These are phyloP conservation scores for Hippocampus guttulatus DNA, from an alignment of 2,113 vertebrate species.

Conservation along the genomic window DNA sequence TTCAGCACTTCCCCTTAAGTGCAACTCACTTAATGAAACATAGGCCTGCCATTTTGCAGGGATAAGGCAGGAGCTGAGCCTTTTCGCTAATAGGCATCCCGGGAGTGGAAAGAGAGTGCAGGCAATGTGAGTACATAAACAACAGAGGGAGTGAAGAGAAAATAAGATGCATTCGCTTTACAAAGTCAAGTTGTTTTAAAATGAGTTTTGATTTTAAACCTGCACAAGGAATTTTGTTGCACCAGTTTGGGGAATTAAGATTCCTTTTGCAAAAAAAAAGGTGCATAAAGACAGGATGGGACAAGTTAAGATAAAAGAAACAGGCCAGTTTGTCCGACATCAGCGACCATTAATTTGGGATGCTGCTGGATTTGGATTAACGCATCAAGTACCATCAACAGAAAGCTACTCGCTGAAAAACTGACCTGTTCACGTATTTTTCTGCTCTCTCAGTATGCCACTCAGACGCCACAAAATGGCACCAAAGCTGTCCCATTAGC, in stretches of 20 bases:
- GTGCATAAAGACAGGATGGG: background rate
- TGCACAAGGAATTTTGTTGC: background rate
- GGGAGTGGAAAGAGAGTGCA: constrained; percentile 17
- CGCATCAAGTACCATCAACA: too few species aligned
- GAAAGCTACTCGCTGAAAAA: background rate
- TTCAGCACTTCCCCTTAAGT: constrained; percentile 63
- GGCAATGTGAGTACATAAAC: constrained; percentile 3
- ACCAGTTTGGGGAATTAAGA: background rate
- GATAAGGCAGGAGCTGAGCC: constrained; percentile 20
- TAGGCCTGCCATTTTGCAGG: constrained; percentile 43
- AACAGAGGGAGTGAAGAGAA: background rate
- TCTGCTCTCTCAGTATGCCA: too few species aligned
- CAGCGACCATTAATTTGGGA: too few species aligned
- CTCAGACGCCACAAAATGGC: background rate
- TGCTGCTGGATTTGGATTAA: too few species aligned
- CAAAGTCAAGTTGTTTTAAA: background rate
- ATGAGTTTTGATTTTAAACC: background rate
- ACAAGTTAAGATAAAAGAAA: too few species aligned
- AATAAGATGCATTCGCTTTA: background rate
- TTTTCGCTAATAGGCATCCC: constrained; percentile 23
- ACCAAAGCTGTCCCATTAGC: too few species aligned
- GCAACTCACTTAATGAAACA: constrained; percentile 63
- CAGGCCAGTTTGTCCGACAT: too few species aligned
- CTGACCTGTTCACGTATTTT: background rate
- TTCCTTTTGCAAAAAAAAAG: background rate